Evolutionary conservation across 2,888 invertebrate species (phyloP), one percentile per base, ranked within the genome.

Genomic region (Harpalus rufipes): DNA sequence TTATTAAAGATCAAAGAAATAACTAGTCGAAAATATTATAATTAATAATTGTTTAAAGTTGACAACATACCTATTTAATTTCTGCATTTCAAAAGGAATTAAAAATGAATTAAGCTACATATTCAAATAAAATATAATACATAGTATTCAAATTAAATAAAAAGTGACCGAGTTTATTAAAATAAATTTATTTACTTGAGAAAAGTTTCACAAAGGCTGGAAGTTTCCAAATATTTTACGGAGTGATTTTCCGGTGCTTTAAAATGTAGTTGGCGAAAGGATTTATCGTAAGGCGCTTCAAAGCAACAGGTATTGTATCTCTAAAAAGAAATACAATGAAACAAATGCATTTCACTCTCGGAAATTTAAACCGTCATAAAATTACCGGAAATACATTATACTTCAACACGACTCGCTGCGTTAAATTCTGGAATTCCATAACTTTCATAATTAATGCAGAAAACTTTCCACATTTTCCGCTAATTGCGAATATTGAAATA

Each of bases 181-280:
- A 63, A 63, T 63, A 39, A 39, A 68, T 63, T 32, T 14, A 72
- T 74, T 41, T 74, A 44, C 44, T 44, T 14, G 39, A 39, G 41
- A 44, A 44, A 10, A 74, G 41, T 74, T 74, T 16, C 16, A 74
- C 18, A 74, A 74, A 8, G 44, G 18, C 16, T 44, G 14, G 41
- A 61, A 25, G 14, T 41, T 80, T 61, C 80, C 80, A 80, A 80
- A 44, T 80, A 63, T 80, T 80, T 80, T 51, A 80, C 41, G 59
- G 59, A 58, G 39, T 32, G 39, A 32, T 79, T 44, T 79, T 79
- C 79, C 79, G 79, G 59, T 32, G 58, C 59, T 79, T 79, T 58
- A 79, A 79, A 80, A 41, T 63, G 80, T 63, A 80, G 44, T 80
- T 63, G n/a, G 44, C 41, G 63, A 63, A 61, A 63, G 39, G 82